Evolutionary conservation across 1,140 invertebrate genomes (phyloP).

Genomic region (Druon quercuslanigerum): DNA sequence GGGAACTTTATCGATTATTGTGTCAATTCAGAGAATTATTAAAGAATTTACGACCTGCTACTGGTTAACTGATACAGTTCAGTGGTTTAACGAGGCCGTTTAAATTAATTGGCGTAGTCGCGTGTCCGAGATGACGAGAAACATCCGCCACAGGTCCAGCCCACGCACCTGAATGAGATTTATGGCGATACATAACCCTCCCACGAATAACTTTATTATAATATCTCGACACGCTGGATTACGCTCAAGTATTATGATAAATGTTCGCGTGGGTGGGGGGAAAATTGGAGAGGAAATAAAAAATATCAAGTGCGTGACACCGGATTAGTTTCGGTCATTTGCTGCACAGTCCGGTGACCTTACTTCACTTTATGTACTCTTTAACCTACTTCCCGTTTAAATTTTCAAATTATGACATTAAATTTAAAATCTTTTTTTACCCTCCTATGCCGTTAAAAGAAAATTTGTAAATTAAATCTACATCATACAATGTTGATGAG

Average conservation of each 20-base stretch:
- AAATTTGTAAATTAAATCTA: background rate
- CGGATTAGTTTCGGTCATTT: constrained; percentile 42
- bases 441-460: background rate
- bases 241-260: constrained; percentile 50
- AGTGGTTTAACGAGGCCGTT: constrained; percentile 42
- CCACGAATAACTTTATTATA: constrained; percentile 49
- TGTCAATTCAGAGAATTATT: background rate
- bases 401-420: too few species aligned
- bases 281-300: constrained; percentile 13
- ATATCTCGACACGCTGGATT: constrained; percentile 49
- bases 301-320: constrained; percentile 51
- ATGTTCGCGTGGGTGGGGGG: constrained; percentile 36
- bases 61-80: background rate
- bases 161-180: constrained; percentile 43
- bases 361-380: background rate
- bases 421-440: too few species aligned
- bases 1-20: too few species aligned
- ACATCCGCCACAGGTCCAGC: constrained; percentile 38
- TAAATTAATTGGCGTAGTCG: constrained; percentile 45
- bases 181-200: constrained; percentile 46
- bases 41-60: background rate
- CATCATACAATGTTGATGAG: too few species aligned
- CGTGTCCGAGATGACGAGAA: constrained; percentile 45
- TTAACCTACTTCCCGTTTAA: background rate
- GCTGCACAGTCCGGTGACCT: background rate